phyloP scores from a whole-genome alignment of 2,113 vertebrate species.

The Actenoides hombroni region DNA sequence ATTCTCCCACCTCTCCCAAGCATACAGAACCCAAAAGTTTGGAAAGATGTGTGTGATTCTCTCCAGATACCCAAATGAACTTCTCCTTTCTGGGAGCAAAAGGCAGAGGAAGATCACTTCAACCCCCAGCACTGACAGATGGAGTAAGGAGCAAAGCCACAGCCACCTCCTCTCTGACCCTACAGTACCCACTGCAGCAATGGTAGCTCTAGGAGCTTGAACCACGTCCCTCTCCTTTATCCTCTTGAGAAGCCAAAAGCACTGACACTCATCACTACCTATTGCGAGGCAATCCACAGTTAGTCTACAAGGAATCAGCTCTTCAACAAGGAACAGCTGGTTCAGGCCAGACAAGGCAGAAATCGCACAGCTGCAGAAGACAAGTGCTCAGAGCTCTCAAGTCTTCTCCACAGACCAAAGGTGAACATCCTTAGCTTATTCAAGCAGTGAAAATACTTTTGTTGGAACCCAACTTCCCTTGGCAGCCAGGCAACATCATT shows the following conservation, averaged over 20 bases:
- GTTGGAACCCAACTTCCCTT: neutral
- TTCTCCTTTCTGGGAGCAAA: neutral
- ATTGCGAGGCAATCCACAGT: neutral
- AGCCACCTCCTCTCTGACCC: neutral
- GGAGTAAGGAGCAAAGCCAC: neutral
- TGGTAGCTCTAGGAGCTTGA: accelerated
- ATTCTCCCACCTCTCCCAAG: neutral
- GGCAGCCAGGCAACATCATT: neutral
- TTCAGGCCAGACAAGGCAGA: neutral
- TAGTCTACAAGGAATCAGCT: constrained; percentile 16
- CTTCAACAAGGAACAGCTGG: constrained; percentile 26
- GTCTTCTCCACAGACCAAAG: neutral
- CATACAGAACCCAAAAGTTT: neutral
- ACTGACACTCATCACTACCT: constrained; percentile 29
- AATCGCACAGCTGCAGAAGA: neutral
- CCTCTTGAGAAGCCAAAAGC: neutral
- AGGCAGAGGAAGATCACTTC: neutral
- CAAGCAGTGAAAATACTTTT: neutral
- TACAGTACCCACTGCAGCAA: neutral
- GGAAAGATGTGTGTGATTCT: neutral
- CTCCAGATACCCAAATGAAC: neutral
- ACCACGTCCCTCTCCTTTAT: neutral
- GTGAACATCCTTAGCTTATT: neutral
- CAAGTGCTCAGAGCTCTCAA: neutral
- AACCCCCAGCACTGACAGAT: neutral